These are phyloP conservation scores for Leptinotarsa juncta DNA, from an alignment of 2,888 invertebrate genomes.

Conservation along the genomic window DNA sequence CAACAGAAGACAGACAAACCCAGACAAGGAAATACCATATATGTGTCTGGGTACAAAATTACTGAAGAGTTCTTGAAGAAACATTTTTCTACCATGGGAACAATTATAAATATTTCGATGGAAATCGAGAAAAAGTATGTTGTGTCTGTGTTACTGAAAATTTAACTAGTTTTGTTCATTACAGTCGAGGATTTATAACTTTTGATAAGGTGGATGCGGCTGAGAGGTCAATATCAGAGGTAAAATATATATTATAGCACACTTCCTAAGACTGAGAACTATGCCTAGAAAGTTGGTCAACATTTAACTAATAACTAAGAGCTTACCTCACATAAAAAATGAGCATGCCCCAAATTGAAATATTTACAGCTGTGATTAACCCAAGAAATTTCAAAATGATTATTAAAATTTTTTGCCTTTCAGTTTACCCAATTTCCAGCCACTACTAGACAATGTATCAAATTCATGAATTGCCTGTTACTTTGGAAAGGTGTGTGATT, in stretches of 20 bases:
- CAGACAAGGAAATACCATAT: conserved; percentile 83
- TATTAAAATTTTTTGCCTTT: no score
- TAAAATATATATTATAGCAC: conserved; percentile 41
- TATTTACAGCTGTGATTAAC: no score
- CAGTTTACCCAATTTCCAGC: no score
- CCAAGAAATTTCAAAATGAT: no score
- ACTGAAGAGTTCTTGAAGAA: conserved; percentile 83
- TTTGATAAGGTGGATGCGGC: conserved; percentile 91
- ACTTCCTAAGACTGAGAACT: no score
- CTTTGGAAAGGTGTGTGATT: no score
- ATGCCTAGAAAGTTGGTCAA: no score
- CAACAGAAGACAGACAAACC: conserved; percentile 73
- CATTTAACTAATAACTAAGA: no score
- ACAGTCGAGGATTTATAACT: conserved; percentile 89
- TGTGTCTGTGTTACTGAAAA: conserved; percentile 17
- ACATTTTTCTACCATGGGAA: conserved; percentile 79
- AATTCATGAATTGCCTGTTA: no score
- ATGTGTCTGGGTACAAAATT: conserved; percentile 83
- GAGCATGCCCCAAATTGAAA: no score
- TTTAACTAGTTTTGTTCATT: conserved; percentile 54
- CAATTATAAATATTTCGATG: conserved; percentile 84
- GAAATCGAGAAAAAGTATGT: conserved; percentile 83
- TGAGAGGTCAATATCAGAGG: conserved; percentile 83
- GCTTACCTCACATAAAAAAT: no score
- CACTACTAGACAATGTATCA: no score